These are phyloP conservation scores for Nothocercus nigrocapillus DNA, from an alignment of 2,113 vertebrate genomes.

Conservation along the genomic window DNA sequence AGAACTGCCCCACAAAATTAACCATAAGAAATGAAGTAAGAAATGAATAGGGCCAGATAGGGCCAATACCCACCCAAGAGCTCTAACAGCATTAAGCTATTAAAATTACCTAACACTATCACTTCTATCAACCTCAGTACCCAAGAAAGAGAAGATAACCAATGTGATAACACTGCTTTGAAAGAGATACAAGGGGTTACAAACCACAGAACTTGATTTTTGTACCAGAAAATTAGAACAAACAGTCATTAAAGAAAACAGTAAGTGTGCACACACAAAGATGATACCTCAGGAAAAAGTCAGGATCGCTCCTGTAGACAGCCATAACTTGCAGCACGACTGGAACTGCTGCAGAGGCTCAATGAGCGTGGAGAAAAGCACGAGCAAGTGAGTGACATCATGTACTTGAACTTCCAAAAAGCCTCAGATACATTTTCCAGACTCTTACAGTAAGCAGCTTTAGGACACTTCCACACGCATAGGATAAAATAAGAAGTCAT, in stretches of 20 bases:
- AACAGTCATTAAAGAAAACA: not conserved
- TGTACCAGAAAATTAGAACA: not conserved
- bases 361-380: fast-evolving
- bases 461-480: not conserved
- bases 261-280: not conserved
- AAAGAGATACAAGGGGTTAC: not conserved
- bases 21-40: not conserved
- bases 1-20: not conserved
- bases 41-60: not conserved
- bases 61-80: not conserved
- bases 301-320: fast-evolving
- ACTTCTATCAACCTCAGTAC: not conserved
- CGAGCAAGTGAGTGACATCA: fast-evolving
- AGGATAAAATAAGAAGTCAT: not conserved
- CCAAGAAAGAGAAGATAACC: not conserved
- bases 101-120: not conserved
- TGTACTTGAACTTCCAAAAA: not conserved
- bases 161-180: not conserved
- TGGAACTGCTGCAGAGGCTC: not conserved
- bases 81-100: not conserved
- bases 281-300: not conserved
- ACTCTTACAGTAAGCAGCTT: not conserved
- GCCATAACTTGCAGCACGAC: fast-evolving
- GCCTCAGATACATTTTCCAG: fast-evolving
- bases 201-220: not conserved